These are phyloP conservation scores for Colletes latitarsis DNA, from an alignment of 1,140 invertebrate genomes.

Conservation along the genomic window DNA sequence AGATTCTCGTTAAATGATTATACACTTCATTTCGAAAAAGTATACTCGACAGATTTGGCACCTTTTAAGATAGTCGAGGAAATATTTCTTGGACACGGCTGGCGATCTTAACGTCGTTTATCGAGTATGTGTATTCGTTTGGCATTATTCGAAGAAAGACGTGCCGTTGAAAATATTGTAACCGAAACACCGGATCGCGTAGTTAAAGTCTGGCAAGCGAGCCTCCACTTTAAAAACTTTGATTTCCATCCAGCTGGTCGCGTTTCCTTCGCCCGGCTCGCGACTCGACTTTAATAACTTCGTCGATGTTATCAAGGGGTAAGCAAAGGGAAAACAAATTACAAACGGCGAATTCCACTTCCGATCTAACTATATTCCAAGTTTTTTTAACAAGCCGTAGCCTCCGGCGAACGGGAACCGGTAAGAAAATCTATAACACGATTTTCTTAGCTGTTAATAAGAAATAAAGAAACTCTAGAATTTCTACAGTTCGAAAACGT, in stretches of 20 bases:
- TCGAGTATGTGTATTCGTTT: too few relatives aligned
- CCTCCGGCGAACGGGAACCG: neutral
- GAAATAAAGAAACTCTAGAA: too few relatives aligned
- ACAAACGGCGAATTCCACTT: conserved; percentile 30
- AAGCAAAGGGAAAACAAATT: conserved; percentile 39
- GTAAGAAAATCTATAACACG: neutral
- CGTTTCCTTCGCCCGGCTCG: neutral
- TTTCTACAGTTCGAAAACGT: neutral
- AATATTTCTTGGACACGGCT: too few relatives aligned
- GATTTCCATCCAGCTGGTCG: neutral
- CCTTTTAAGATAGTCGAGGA: too few relatives aligned
- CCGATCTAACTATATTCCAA: conserved; percentile 1
- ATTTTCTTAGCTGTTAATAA: neutral
- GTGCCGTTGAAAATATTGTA: neutral
- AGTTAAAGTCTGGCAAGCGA: neutral
- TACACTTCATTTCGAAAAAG: too few relatives aligned
- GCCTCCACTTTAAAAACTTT: conserved; percentile 12
- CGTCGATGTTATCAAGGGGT: conserved; percentile 40
- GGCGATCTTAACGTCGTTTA: too few relatives aligned
- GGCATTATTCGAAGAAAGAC: too few relatives aligned
- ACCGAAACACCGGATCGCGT: neutral
- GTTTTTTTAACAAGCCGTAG: conserved; percentile 20
- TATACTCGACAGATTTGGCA: too few relatives aligned
- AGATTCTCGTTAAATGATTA: too few relatives aligned
- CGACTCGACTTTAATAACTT: conserved; percentile 47